Percentiles rank a stretch among this genome's conserved stretches.
Conservation (phyloP, 2,888 invertebrate species). For the Ommatoiulus sabulosus region DNA sequence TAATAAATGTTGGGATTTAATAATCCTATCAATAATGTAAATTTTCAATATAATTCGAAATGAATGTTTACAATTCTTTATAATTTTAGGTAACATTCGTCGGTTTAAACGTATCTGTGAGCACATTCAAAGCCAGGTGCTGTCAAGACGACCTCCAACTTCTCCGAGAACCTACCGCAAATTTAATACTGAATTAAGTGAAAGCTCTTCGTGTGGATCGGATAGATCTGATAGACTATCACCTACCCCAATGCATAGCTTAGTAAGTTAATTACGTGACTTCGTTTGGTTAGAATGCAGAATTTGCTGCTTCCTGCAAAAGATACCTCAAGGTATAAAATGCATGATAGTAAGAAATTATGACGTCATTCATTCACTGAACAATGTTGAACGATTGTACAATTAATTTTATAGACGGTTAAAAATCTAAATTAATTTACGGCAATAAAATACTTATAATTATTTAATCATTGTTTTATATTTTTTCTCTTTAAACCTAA, state of each 20-base stretch:
- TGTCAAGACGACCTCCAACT: conserved; percentile 73
- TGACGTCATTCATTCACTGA: too few relatives aligned
- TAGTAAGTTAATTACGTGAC: conserved; percentile 59
- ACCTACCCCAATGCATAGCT: conserved; percentile 62
- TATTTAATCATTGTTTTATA: too few relatives aligned
- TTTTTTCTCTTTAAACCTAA: too few relatives aligned
- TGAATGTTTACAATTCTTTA: conserved; percentile 48
- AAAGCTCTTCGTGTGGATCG: conserved; percentile 78
- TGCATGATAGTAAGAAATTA: too few relatives aligned
- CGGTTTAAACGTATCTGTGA: conserved; percentile 96
- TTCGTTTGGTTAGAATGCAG: not conserved
- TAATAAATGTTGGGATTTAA: conserved; percentile 65
- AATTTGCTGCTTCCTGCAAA: not conserved
- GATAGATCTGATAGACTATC: conserved; percentile 76
- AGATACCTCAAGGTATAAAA: too few relatives aligned
- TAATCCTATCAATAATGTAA: not conserved
- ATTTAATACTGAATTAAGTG: conserved; percentile 76
- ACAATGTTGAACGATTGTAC: too few relatives aligned
- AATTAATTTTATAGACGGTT: too few relatives aligned
- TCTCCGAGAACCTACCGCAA: conserved; percentile 76
- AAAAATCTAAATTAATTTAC: too few relatives aligned
- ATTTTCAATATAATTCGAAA: not conserved
- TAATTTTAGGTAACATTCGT: conserved; percentile 84
- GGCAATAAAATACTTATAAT: too few relatives aligned
- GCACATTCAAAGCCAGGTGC: conserved; percentile 90